Evolutionary conservation across 1,140 invertebrate genomes (phyloP).

Genomic region (Drosophila suzukii): DNA sequence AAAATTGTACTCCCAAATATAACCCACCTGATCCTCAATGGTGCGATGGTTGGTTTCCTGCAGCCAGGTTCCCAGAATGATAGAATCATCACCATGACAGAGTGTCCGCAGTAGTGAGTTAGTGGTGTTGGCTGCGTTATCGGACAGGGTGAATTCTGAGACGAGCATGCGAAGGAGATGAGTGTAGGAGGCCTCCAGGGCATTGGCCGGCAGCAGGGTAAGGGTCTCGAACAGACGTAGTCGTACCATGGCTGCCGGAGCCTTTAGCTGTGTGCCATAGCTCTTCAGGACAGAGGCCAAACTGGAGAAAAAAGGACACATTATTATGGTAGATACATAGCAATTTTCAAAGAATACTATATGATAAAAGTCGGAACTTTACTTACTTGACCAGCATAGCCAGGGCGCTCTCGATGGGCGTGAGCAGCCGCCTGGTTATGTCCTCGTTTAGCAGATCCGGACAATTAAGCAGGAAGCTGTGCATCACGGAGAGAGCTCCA

Average conservation of each 20-base stretch:
- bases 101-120: constrained; percentile 94
- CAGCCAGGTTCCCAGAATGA: constrained; percentile 94
- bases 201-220: constrained; percentile 91
- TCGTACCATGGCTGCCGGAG: constrained; percentile 95
- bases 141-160: constrained; percentile 97
- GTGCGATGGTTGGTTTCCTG: constrained; percentile 98
- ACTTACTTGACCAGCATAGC: constrained; percentile 96
- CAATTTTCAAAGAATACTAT: no score
- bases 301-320: constrained; percentile 84
- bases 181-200: constrained; percentile 94
- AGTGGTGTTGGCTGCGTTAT: constrained; percentile 97
- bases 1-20: background rate
- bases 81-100: constrained; percentile 96
- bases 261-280: constrained; percentile 97
- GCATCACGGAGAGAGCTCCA: constrained; percentile 97
- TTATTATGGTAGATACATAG: background rate
- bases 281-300: constrained; percentile 94
- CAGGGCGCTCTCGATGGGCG: constrained; percentile 96
- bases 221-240: constrained; percentile 96
- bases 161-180: constrained; percentile 96
- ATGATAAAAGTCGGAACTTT: no score
- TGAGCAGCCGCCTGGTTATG: constrained; percentile 93
- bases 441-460: constrained; percentile 96
- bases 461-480: constrained; percentile 96
- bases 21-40: constrained; percentile 97